Evolutionary conservation across 2,797 vertebrate species (phyloP), one percentile per base, ranked within the genome.

Genomic region (Microctenopoma lineatum): DNA sequence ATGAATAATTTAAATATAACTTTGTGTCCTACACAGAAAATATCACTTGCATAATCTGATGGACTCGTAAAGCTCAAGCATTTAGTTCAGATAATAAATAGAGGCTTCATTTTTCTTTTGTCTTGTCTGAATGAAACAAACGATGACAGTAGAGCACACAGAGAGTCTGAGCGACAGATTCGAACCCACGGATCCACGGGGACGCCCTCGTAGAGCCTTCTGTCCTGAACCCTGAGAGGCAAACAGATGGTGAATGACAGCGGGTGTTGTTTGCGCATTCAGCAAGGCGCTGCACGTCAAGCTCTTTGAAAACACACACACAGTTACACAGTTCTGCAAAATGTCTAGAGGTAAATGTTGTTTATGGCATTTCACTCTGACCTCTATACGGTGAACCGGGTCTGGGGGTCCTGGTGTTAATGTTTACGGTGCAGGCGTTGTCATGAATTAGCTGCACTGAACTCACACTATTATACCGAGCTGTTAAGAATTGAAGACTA

Each of bases 211-310:
- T 15, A 16, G 27, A 25, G 27, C 4, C 61, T 59, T 62, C 56
- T 29, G 75, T 52, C 52, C 70, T 53, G 39, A 69, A 70, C 55
- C 42, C 66, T 18, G 41, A 74, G 55, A 81, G 70, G 67, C 67
- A 51, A 73, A 69, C 81, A 79, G 68, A 81, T 83, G 75, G 80
- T 14, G 69, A 54, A 54, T 15, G 53, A 39, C 78, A 70, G 72
- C 26, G 8, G 27, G 80, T 36, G 70, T 59, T 53, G 67, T 63
- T 70, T 77, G 74, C 55, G 57, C 48, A 62, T 45, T 56, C 63
- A 34, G 56, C 2, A 0, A 0, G 14, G 16, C 5, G 45, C 57
- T 36, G 46, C 39, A 21, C 38, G 26, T 7, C 5, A 45, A 42
- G 46, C 47, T 25, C 52, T 59, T 11, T 7, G 0, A 26, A 21